These are phyloP conservation scores for Lasioglossum lativentre DNA, from an alignment of 2,888 invertebrate genomes.

Conservation along the genomic window DNA sequence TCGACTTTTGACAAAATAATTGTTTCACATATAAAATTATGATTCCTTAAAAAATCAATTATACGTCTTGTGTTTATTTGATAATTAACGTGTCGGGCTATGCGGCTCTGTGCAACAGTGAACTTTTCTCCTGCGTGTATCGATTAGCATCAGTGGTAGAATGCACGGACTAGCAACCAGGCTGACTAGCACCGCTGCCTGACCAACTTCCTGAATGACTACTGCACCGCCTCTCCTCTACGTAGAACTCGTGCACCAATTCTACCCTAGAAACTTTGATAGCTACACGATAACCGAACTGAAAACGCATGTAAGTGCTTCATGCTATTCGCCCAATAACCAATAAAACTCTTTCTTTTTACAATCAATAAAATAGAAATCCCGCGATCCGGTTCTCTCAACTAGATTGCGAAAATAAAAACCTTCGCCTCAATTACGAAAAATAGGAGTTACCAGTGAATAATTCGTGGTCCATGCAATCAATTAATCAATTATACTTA, in stretches of 20 bases:
- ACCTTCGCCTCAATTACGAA: neutral
- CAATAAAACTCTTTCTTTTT: neutral
- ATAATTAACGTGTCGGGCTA: neutral
- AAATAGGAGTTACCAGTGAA: no score
- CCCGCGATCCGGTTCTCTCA: neutral
- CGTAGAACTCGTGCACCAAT: neutral
- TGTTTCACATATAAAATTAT: no score
- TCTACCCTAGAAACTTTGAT: neutral
- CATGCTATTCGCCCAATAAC: neutral
- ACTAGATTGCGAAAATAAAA: neutral
- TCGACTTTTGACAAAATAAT: no score
- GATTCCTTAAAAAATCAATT: no score
- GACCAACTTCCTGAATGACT: slow-evolving; percentile 38
- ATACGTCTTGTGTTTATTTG: neutral
- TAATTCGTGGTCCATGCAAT: neutral
- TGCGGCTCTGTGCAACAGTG: neutral
- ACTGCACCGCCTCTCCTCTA: slow-evolving; percentile 14
- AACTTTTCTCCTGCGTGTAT: neutral
- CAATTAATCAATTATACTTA: neutral
- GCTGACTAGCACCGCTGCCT: slow-evolving; percentile 22
- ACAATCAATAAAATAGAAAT: neutral
- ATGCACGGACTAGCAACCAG: neutral
- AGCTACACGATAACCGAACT: neutral
- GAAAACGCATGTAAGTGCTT: neutral
- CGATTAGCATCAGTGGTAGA: neutral